Conservation (phyloP, 2,888 invertebrate genomes). For the Autographa pulchrina region DNA sequence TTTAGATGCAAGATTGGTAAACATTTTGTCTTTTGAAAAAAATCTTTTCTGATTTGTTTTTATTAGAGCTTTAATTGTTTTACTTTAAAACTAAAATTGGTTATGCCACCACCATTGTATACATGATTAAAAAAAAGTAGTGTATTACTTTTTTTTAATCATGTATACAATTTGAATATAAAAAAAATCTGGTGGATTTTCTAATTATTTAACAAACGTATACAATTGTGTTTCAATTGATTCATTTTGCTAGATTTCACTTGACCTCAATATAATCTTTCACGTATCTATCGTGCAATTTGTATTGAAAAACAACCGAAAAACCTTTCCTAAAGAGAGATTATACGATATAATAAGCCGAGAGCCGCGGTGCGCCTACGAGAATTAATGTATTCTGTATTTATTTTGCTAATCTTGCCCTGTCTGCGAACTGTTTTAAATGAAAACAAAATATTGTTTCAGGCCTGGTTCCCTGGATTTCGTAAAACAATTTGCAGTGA, state of each 20-base stretch:
- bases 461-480: slow-evolving; percentile 52
- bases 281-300: background rate
- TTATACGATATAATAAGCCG: slow-evolving; percentile 23
- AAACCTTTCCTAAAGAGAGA: background rate
- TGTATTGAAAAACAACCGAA: background rate
- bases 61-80: background rate
- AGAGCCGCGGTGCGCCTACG: slow-evolving; percentile 6
- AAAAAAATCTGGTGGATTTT: too few relatives aligned
- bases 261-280: background rate
- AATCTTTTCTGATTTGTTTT: too few relatives aligned
- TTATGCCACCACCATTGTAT: too few relatives aligned
- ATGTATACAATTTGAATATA: too few relatives aligned
- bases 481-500: slow-evolving; percentile 55
- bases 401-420: slow-evolving; percentile 61
- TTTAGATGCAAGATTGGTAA: slow-evolving; percentile 6
- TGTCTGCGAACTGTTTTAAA: slow-evolving; percentile 53
- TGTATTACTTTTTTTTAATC: too few relatives aligned
- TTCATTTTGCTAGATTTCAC: too few relatives aligned
- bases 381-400: slow-evolving; percentile 51
- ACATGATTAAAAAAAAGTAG: too few relatives aligned
- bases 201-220: too few relatives aligned
- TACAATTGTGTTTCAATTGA: too few relatives aligned
- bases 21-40: background rate
- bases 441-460: slow-evolving; percentile 71
- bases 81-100: too few relatives aligned